A percentile compares a stretch with the other conserved stretches of the same genome.
Conservation (phyloP, 2,797 vertebrate genomes). For the Alectoris magna region DNA sequence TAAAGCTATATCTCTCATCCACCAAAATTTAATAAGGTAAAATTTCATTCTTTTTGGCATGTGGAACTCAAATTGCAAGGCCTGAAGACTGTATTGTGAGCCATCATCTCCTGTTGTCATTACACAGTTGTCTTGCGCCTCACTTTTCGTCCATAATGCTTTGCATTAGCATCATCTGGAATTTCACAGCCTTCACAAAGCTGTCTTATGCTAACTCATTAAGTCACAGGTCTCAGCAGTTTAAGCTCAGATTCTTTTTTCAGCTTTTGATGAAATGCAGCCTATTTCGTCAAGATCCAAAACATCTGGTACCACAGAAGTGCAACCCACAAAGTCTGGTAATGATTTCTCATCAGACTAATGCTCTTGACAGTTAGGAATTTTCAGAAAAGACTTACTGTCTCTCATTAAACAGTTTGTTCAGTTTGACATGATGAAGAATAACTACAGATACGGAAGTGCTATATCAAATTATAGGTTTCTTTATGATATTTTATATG, state of each 20-base stretch:
- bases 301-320: constrained; percentile 53
- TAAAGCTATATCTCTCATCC: neutral
- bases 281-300: constrained; percentile 70
- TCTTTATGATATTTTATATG: neutral
- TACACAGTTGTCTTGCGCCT: accelerated
- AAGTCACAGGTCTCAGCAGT: neutral
- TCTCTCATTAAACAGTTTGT: neutral
- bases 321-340: constrained; percentile 59
- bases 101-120: neutral
- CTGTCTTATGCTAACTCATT: neutral
- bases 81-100: neutral
- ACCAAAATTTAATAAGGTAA: neutral
- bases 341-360: constrained; percentile 37
- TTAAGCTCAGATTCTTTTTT: constrained; percentile 65
- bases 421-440: neutral
- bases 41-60: neutral
- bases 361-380: neutral
- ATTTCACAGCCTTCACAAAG: neutral
- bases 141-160: neutral
- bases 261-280: constrained; percentile 72
- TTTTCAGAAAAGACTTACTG: neutral
- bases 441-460: neutral
- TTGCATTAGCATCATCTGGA: neutral
- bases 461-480: neutral
- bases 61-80: neutral